Base-by-base conservation (phyloP, 2,113 vertebrate genomes). In the Gorsachius goisagi region DNA sequence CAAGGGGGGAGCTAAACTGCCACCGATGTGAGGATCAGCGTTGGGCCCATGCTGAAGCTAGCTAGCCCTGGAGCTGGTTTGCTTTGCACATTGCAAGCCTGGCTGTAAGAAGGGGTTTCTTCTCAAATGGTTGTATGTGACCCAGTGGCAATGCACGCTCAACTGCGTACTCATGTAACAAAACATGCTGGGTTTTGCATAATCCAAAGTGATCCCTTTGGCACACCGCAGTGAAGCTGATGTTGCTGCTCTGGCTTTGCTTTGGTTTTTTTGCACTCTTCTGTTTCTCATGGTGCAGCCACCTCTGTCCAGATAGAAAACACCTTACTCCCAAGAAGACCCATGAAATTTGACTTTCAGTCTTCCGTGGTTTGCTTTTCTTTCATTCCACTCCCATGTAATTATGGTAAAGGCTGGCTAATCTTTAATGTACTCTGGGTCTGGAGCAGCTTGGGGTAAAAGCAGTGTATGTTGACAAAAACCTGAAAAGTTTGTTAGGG, bases 151-250 rank as follows among this genome's bases (percentile, higher is more conserved):
- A 33, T 7, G 8, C 52, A 68, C 6, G 53, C 2, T 26, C 49
- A 73, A 1, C 21, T 75, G 17, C 4, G 0, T 20, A 18, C 5
- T 66, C n/a, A 14, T 3, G 2, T 33, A 18, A 49, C 5, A 47
- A 76, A 83, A 73, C 2, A 2, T 26, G 4, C 4, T 35, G 4
- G 12, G 16, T 1, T 85, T 69, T 39, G 10, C 17, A 14, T 17
- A 24, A 60, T 76, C 60, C 39, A 47, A 63, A 81, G 26, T 3
- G 27, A 69, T 66, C 53, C 47, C 20, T 87, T 37, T 18, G 12
- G 17, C 28, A 10, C 55, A 18, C 19, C 5, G 1, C 26, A 56
- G 27, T 3, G 15, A 64, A 76, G 19, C 12, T 73, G 26, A 64
- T 33, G 10, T 44, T 26, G 33, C 18, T 35, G 14, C 11, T 73